These are phyloP conservation scores for Drosophila prolongata DNA, from an alignment of 2,888 invertebrate species.

Conservation along the genomic window DNA sequence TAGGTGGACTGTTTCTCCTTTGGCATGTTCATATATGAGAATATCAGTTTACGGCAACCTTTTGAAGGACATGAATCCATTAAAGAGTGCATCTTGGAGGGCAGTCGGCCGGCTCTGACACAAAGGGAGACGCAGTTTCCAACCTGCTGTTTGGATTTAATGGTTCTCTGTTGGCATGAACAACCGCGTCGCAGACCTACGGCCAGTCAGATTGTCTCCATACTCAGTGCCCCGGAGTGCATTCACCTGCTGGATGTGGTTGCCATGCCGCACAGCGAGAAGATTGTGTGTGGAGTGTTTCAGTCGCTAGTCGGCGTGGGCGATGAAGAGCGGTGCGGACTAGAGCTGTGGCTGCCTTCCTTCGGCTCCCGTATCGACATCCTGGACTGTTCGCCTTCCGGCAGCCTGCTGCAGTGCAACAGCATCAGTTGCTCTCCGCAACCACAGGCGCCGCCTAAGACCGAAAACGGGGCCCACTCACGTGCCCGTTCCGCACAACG, in stretches of 20 bases:
- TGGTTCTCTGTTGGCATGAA: slow-evolving; percentile 98
- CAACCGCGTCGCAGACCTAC: slow-evolving; percentile 94
- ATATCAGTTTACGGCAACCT: slow-evolving; percentile 95
- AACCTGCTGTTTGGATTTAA: slow-evolving; percentile 95
- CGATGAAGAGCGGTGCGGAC: slow-evolving; percentile 86
- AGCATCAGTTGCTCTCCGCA: slow-evolving; percentile 83
- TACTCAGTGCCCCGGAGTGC: slow-evolving; percentile 95
- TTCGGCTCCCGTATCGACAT: slow-evolving; percentile 88
- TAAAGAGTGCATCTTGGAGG: slow-evolving; percentile 97
- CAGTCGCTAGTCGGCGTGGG: slow-evolving; percentile 78
- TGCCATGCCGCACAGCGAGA: slow-evolving; percentile 88
- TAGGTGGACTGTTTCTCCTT: slow-evolving; percentile 99
- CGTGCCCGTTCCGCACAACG: slow-evolving; percentile 75
- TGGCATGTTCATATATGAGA: slow-evolving; percentile 99
- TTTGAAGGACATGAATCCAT: slow-evolving; percentile 98
- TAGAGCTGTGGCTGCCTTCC: slow-evolving; percentile 91
- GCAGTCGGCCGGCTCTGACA: slow-evolving; percentile 95
- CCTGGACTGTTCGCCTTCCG: slow-evolving; percentile 86
- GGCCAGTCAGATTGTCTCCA: slow-evolving; percentile 96
- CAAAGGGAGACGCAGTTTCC: slow-evolving; percentile 93
- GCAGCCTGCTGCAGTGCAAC: slow-evolving; percentile 87
- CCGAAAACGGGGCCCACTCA: slow-evolving; percentile 52
- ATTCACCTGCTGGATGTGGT: slow-evolving; percentile 93
- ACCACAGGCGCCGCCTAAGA: slow-evolving; percentile 59
- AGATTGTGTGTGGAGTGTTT: slow-evolving; percentile 87